phyloP scores from a whole-genome alignment of 2,113 vertebrate genomes.

The Mesembrinibis cayennensis region DNA sequence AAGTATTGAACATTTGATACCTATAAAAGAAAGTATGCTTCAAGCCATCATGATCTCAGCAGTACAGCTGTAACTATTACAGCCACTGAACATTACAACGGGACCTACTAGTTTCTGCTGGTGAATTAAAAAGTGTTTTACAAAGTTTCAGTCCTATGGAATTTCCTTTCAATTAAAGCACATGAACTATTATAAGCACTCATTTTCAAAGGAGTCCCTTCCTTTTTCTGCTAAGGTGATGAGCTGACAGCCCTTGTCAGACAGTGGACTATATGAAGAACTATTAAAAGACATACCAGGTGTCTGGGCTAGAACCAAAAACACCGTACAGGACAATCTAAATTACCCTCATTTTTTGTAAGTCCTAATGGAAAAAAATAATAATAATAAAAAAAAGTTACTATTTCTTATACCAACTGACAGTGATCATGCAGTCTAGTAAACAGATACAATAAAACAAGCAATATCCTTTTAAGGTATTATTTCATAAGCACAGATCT shows the following conservation, averaged over 20 bases:
- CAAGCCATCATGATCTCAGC: background rate
- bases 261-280: background rate
- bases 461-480: background rate
- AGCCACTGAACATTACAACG: background rate
- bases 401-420: background rate
- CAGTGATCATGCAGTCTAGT: background rate
- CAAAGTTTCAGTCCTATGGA: background rate
- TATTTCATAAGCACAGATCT: background rate
- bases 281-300: background rate
- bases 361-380: background rate
- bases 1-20: background rate
- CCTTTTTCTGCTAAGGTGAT: background rate
- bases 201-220: background rate
- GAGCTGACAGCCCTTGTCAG: background rate
- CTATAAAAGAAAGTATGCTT: background rate
- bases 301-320: background rate
- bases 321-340: background rate
- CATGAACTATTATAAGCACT: background rate
- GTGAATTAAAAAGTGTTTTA: background rate
- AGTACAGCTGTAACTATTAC: background rate
- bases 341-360: accelerated
- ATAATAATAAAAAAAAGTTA: background rate
- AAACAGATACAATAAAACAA: background rate
- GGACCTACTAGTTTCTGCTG: background rate
- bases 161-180: background rate